These are phyloP conservation scores for Atta texana DNA, from an alignment of 1,140 invertebrate species.

Conservation along the genomic window DNA sequence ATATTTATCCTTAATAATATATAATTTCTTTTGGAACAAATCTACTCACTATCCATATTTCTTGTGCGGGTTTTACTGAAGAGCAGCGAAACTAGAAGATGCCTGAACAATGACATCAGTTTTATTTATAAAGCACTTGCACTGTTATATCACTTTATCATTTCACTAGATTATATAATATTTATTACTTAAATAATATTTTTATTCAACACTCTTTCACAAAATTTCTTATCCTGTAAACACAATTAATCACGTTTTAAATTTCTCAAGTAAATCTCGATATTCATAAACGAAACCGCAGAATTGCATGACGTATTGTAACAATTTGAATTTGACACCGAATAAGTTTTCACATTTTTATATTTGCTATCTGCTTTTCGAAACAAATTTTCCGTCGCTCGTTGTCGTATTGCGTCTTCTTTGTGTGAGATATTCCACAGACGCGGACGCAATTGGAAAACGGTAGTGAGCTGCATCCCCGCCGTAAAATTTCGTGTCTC, in stretches of 20 bases:
- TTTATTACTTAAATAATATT: slow-evolving; percentile 17
- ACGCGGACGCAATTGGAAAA: slow-evolving; percentile 37
- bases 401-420: not conserved
- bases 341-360: not conserved
- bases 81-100: not conserved
- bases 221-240: not conserved
- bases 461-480: not conserved
- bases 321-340: not conserved
- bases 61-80: not conserved
- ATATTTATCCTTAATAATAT: not conserved
- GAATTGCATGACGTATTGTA: not conserved
- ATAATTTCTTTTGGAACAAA: not conserved
- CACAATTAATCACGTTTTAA: not conserved
- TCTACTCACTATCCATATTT: slow-evolving; percentile 41
- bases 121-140: slow-evolving; percentile 39
- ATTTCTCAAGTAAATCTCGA: not conserved
- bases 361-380: not conserved
- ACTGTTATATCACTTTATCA: slow-evolving; percentile 25
- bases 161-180: slow-evolving; percentile 22
- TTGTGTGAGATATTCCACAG: not conserved
- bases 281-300: not conserved
- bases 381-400: slow-evolving; percentile 12
- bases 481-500: not conserved
- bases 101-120: slow-evolving; percentile 45
- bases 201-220: not conserved